A percentile compares a stretch with the other conserved stretches of the same genome.
These are phyloP conservation scores for Auanema freiburgensis DNA, from an alignment of 2,888 invertebrate species.

Conservation along the genomic window DNA sequence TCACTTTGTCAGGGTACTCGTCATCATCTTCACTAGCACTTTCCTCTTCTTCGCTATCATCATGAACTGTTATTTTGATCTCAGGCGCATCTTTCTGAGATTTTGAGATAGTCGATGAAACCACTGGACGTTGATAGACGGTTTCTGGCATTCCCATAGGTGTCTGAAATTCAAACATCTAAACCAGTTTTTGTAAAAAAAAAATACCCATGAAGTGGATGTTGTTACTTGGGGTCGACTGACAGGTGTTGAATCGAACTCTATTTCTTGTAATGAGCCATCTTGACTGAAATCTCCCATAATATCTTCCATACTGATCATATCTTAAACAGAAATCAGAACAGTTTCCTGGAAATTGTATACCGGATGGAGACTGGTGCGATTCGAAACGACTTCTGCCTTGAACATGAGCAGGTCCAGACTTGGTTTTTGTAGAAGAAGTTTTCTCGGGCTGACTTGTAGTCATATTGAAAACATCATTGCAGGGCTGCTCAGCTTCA, in stretches of 20 bases:
- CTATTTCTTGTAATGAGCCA: constrained; percentile 18
- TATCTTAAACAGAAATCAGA: neutral
- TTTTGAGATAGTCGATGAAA: neutral
- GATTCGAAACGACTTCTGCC: too few relatives aligned
- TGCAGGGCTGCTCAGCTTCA: constrained; percentile 33
- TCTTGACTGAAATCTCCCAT: too few relatives aligned
- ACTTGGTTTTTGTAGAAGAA: neutral
- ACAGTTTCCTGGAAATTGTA: too few relatives aligned
- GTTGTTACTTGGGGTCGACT: neutral
- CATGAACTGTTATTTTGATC: constrained; percentile 32
- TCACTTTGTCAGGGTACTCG: constrained; percentile 58
- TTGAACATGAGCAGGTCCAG: constrained; percentile 5
- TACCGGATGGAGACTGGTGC: too few relatives aligned
- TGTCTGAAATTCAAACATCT: constrained; percentile 3
- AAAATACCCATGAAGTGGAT: neutral
- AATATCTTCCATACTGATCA: neutral
- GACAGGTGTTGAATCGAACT: constrained; percentile 23
- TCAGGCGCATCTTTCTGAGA: constrained; percentile 22
- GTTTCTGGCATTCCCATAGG: constrained; percentile 16
- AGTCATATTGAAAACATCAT: constrained; percentile 16
- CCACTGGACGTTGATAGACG: neutral
- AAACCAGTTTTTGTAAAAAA: too few relatives aligned
- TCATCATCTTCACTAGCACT: constrained; percentile 58
- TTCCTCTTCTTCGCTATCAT: constrained; percentile 46
- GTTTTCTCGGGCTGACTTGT: neutral